A percentile compares a stretch with the other conserved stretches of the same genome.
Evolutionary conservation across 35 echinoderm and acorn worm genomes (phyloP).

Genomic region (Diadema setosum): DNA sequence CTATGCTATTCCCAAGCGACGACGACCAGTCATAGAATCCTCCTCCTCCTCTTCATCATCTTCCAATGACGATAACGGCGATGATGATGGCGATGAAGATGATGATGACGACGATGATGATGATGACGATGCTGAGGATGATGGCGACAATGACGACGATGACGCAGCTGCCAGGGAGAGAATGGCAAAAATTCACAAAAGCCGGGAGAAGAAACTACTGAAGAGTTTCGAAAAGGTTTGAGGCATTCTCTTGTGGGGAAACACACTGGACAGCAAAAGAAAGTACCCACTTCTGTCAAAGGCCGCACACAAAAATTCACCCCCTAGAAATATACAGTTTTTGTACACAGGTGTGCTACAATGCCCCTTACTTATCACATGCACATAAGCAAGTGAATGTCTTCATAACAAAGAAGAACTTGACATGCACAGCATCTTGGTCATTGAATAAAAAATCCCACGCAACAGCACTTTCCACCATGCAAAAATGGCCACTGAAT

Average conservation of each 20-base stretch:
- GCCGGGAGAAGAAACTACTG: neutral
- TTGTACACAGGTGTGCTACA: too few species aligned
- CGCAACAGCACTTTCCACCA: too few species aligned
- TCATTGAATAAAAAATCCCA: too few species aligned
- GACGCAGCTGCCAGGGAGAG: neutral
- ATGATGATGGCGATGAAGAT: neutral
- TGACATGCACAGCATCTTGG: too few species aligned
- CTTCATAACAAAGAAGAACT: too few species aligned
- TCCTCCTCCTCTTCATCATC: neutral
- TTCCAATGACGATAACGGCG: neutral
- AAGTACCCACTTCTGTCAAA: too few species aligned
- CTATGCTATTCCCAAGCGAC: neutral
- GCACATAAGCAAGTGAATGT: too few species aligned
- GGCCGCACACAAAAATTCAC: too few species aligned
- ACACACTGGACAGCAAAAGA: neutral
- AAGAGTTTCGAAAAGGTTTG: neutral
- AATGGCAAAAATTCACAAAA: neutral
- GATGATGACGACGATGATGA: neutral
- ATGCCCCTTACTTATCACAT: too few species aligned
- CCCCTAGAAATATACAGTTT: too few species aligned
- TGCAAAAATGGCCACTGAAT: too few species aligned
- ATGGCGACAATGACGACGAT: neutral
- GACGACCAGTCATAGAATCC: neutral
- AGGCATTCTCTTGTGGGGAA: neutral
- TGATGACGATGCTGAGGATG: neutral